These are phyloP conservation scores for Chanos chanos DNA, from an alignment of 2,797 vertebrate species.

Conservation along the genomic window DNA sequence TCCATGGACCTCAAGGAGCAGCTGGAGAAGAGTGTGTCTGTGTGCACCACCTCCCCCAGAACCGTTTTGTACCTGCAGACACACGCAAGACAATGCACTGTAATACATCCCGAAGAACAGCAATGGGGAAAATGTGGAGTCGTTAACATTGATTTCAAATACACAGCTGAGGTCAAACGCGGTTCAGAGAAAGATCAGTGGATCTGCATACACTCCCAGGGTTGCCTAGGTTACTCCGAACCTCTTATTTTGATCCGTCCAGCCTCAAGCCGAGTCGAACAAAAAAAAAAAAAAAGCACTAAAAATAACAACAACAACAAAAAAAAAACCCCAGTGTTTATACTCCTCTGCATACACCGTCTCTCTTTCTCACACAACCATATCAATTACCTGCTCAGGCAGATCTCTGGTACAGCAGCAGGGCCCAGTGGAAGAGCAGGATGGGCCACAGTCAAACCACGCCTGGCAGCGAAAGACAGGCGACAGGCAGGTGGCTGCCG, in stretches of 20 bases:
- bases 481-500: constrained; percentile 78
- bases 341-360: no score
- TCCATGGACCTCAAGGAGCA: constrained; percentile 70
- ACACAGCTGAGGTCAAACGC: constrained; percentile 45
- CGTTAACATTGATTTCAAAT: constrained; percentile 50
- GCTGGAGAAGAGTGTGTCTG: constrained; percentile 71
- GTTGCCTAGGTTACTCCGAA: constrained; percentile 55
- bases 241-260: constrained; percentile 36
- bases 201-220: constrained; percentile 30
- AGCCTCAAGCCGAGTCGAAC: not conserved
- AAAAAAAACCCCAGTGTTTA: not conserved
- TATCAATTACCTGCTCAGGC: constrained; percentile 74
- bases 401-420: constrained; percentile 77
- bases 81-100: constrained; percentile 37
- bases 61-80: constrained; percentile 72
- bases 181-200: constrained; percentile 52
- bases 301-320: not conserved
- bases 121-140: constrained; percentile 29
- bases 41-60: constrained; percentile 66
- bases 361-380: not conserved
- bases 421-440: constrained; percentile 66
- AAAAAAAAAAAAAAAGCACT: not conserved
- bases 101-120: constrained; percentile 45
- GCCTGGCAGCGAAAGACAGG: constrained; percentile 78
- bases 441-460: constrained; percentile 78